Evolutionary conservation across 2,888 invertebrate species (phyloP), one percentile per base, ranked within the genome.

Genomic region (Furcula furcula): DNA sequence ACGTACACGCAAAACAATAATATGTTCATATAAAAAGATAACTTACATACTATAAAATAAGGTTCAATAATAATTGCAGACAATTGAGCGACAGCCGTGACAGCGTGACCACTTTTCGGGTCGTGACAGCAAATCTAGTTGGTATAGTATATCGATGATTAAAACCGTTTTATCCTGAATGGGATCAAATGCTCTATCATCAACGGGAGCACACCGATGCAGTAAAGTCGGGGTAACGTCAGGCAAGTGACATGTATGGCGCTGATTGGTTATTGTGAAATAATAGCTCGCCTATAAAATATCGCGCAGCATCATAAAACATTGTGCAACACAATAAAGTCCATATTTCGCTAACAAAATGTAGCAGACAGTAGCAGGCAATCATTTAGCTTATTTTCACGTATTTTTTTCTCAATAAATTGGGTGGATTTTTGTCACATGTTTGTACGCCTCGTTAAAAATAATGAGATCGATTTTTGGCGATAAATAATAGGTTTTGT

Each of bases 251-350:
- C 80, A 67, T 73, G 77, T 66, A 73, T 74, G 76, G 63, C 73
- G 72, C 76, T 84, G 84, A 84, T 85, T 85, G 84, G 82, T 83
- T 84, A 84, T 85, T 81, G 78, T 71, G 65, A 76, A 81, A 82
- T 81, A 84, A 78, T 76, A 73, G 76, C 63, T 52, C 54, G 39
- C 58, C 55, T 58, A 70, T 68, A 75, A 77, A 73, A 69, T 53
- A 51, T 47, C 53, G 49, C 31, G 47, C 46, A 41, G 33, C 34
- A 31, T 40, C 37, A 45, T 52, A 64, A 40, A 18, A 18, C 48
- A 51, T 50, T 52, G 49, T 32, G 45, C 46, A 42, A 34, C 33
- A 30, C 40, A 35, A 46, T 48, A 64, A 40, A 47, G 54, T 48
- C 30, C 51, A 40, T 45, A 61, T 62, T 64, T 45, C 36, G 9